Base-by-base conservation (phyloP, 2,888 invertebrate species). In the Masnerella sp. region DNA sequence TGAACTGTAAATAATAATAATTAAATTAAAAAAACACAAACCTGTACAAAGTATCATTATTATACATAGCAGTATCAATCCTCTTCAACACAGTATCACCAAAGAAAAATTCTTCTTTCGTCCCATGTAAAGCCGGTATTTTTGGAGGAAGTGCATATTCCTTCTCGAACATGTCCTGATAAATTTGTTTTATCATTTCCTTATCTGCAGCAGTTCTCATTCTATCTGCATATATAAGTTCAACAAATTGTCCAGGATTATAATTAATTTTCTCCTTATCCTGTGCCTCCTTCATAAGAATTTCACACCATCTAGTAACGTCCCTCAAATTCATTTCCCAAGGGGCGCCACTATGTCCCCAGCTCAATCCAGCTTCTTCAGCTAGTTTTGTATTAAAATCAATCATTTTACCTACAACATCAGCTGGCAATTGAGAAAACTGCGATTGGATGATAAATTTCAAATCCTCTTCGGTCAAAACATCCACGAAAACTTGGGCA, bases 271-370 rank as follows among this genome's bases (percentile, higher is more conserved):
- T 36, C 3, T 14, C 20, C 7, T 15, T 22, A n/a, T 51, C 28
- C 22, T 58, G 14, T 3, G 68, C 73, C 14, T 70, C 42, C 58
- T 88, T 88, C 22, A 91, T 87, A 0, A 93, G 89, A 0, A 93
- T 91, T 80, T 97, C 93, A 84, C 96, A 96, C 98, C 98, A 99
- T 78, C 99, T 91, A 67, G 94, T 92, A 77, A 99, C 90, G 85
- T 99, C 99, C 80, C 99, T 91, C 43, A 99, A 89, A 89, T 99
- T 99, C 89, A 98, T 96, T 88, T 99, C 99, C 94, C 96, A 99
- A 0, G 98, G 98, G 0, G 95, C 92, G 0, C 98, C 98, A 82
- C 89, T 91, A 78, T 92, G 91, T 0, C 94, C 97, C 91, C 95
- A 96, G 0, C 85, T 83, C 36, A 90, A 89, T 1, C 91, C 90